phyloP scores from a whole-genome alignment of 2,113 vertebrate genomes.

The Myotis lucifugus region DNA sequence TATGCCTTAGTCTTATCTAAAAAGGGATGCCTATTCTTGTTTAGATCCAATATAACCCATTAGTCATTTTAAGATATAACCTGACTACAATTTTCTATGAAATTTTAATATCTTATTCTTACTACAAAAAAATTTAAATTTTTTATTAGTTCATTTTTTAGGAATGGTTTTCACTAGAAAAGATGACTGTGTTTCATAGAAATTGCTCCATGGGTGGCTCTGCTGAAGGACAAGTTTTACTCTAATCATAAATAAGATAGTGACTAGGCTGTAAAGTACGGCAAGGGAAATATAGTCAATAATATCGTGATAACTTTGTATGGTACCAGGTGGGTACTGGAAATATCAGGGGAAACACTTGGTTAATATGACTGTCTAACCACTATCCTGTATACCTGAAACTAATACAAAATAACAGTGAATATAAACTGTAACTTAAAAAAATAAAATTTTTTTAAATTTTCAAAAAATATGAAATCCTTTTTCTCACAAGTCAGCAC shows the following conservation, averaged over 20 bases:
- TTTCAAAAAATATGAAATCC: background rate
- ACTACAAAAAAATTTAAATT: background rate
- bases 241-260: background rate
- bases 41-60: background rate
- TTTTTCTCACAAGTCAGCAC: background rate
- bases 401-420: background rate
- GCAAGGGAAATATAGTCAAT: background rate
- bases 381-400: background rate
- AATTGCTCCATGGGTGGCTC: background rate
- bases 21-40: background rate
- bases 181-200: background rate
- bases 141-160: slow-evolving; percentile 4
- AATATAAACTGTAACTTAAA: background rate
- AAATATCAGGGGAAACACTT: background rate
- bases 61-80: slow-evolving; percentile 23
- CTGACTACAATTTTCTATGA: background rate
- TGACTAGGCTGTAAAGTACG: no score
- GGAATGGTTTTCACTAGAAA: background rate
- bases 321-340: background rate
- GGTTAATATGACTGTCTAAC: background rate
- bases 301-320: background rate
- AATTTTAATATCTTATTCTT: background rate
- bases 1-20: slow-evolving; percentile 9
- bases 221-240: background rate
- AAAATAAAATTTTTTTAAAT: background rate